These are phyloP conservation scores for Zaprionus vittiger DNA, from an alignment of 1,140 invertebrate species.

Conservation along the genomic window DNA sequence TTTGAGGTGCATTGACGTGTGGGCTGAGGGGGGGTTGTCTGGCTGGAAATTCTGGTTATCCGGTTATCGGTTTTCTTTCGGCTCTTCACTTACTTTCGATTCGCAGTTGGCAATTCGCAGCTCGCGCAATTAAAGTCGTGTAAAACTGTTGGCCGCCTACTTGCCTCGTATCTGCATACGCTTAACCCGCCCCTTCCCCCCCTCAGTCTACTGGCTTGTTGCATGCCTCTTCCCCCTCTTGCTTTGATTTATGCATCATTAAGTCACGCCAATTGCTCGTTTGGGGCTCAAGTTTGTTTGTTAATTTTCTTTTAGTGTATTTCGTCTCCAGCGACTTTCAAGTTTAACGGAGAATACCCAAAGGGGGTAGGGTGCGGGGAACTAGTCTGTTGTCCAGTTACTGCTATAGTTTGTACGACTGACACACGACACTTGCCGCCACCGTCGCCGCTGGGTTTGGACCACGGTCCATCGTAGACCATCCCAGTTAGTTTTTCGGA, in stretches of 20 bases:
- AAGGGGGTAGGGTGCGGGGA: neutral
- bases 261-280: constrained; percentile 80
- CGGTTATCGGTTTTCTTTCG: constrained; percentile 34
- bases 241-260: constrained; percentile 75
- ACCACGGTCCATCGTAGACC: constrained; percentile 32
- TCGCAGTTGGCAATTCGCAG: constrained; percentile 11
- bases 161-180: constrained; percentile 8
- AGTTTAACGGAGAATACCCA: neutral
- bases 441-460: constrained; percentile 60
- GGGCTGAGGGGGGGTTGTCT: constrained; percentile 7
- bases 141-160: constrained; percentile 28
- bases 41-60: constrained; percentile 78
- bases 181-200: neutral
- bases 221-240: constrained; percentile 32
- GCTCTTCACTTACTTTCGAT: constrained; percentile 45
- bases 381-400: constrained; percentile 8
- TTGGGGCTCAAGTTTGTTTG: constrained; percentile 47
- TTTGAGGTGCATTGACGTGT: neutral
- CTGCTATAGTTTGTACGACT: constrained; percentile 38
- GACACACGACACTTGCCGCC: constrained; percentile 50
- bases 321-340: neutral
- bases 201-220: neutral
- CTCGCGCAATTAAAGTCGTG: constrained; percentile 48
- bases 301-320: constrained; percentile 41
- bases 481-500: constrained; percentile 53